Percentiles rank a stretch among this genome's conserved stretches.
These are phyloP conservation scores for Tipula confusa DNA, from an alignment of 2,888 invertebrate species.

Conservation along the genomic window DNA sequence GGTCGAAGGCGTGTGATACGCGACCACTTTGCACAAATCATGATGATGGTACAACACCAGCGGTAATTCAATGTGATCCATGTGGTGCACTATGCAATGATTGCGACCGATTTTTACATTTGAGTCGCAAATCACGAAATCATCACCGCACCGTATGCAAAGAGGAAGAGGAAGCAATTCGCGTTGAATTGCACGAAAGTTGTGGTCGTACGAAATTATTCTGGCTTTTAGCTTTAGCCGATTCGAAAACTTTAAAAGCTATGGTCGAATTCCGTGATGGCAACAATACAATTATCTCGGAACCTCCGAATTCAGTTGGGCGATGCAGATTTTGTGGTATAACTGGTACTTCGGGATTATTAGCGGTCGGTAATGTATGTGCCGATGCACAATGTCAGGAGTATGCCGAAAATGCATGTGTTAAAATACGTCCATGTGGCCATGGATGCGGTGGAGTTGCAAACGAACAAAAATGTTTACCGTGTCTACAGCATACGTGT, in stretches of 20 bases:
- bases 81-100: constrained; percentile 94
- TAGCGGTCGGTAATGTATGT: constrained; percentile 91
- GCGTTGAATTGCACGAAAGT: constrained; percentile 94
- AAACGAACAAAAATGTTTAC: constrained; percentile 77
- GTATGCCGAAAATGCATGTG: constrained; percentile 63
- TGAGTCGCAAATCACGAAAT: constrained; percentile 77
- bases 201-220: constrained; percentile 94
- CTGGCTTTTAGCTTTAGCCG: constrained; percentile 90
- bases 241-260: constrained; percentile 87
- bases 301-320: constrained; percentile 56
- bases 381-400: constrained; percentile 91
- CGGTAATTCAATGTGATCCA: constrained; percentile 84
- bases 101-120: constrained; percentile 92
- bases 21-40: constrained; percentile 91
- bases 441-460: constrained; percentile 93
- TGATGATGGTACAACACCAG: constrained; percentile 89
- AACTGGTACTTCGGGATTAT: constrained; percentile 72
- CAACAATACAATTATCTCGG: constrained; percentile 50
- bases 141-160: constrained; percentile 80
- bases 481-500: constrained; percentile 87
- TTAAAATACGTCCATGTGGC: constrained; percentile 76
- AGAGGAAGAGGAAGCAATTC: constrained; percentile 93
- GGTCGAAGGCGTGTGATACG: constrained; percentile 59
- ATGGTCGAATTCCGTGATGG: constrained; percentile 86
- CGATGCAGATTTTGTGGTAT: constrained; percentile 90